Conservation (phyloP, 2,797 vertebrate species). For the Acrossocheilus wenchowensis region DNA sequence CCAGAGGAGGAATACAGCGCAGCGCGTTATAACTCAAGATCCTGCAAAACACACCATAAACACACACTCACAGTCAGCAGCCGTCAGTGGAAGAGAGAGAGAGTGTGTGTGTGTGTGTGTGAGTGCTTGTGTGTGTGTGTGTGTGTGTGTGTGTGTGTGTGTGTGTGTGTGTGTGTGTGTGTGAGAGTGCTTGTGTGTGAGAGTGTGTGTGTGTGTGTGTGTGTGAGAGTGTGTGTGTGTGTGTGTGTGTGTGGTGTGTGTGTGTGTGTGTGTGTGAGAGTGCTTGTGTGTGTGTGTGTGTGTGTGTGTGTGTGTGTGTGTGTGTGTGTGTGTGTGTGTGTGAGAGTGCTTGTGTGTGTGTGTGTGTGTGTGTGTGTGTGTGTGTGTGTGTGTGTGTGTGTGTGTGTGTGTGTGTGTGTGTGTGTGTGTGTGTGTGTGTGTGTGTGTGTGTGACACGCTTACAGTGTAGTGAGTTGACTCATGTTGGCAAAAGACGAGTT, state of each 20-base stretch:
- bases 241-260: too few species aligned
- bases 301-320: background rate
- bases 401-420: too few species aligned
- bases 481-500: constrained; percentile 98
- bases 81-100: background rate
- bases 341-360: rapidly evolving
- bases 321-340: background rate
- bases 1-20: constrained; percentile 92
- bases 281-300: too few species aligned
- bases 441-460: constrained; percentile 70
- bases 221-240: background rate
- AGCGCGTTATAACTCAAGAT: constrained; percentile 98
- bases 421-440: too few species aligned
- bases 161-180: too few species aligned
- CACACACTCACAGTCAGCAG: background rate
- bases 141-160: too few species aligned
- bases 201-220: background rate
- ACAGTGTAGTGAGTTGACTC: constrained; percentile 99
- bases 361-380: rapidly evolving
- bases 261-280: rapidly evolving
- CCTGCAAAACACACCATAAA: constrained; percentile 71
- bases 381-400: too few species aligned
- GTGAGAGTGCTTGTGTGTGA: too few species aligned
- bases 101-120: background rate
- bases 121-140: too few species aligned